phyloP scores from a whole-genome alignment of 2,797 vertebrate genomes.

The Notamacropus eugenii region DNA sequence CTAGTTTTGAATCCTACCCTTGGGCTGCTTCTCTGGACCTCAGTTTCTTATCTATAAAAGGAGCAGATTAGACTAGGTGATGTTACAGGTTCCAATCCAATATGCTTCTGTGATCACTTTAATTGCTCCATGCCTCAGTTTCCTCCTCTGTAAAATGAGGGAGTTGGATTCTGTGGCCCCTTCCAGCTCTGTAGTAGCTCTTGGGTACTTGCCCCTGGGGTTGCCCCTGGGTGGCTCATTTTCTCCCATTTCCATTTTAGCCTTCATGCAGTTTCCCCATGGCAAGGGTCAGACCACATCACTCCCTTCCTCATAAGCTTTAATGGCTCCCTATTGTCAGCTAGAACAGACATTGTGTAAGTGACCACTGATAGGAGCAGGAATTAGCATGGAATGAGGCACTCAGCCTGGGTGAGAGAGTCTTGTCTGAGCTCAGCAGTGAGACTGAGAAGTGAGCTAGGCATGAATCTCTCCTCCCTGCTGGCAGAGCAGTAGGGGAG shows the following conservation, averaged over 20 bases:
- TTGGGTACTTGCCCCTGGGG: too few relatives aligned
- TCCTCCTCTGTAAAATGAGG: neutral
- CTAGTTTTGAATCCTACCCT: neutral
- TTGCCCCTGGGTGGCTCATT: neutral
- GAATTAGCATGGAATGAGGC: conserved; percentile 3
- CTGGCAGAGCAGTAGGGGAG: neutral
- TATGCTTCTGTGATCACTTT: neutral
- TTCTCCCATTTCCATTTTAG: neutral
- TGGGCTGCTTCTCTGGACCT: neutral
- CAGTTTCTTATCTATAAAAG: neutral
- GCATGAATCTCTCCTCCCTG: neutral
- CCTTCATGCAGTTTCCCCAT: neutral
- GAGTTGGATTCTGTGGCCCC: neutral
- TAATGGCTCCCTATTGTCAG: neutral
- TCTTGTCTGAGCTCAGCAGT: conserved; percentile 7
- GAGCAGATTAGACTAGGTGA: too few relatives aligned
- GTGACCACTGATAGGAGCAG: neutral
- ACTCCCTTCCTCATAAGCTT: neutral
- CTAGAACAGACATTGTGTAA: neutral
- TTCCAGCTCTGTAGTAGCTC: neutral
- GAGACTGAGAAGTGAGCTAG: neutral
- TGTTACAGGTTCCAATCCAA: too few relatives aligned
- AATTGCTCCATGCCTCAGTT: neutral
- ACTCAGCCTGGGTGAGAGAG: neutral
- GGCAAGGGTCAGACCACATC: neutral